These are phyloP conservation scores for Semnornis frantzii DNA, from an alignment of 2,113 vertebrate species.

Conservation along the genomic window DNA sequence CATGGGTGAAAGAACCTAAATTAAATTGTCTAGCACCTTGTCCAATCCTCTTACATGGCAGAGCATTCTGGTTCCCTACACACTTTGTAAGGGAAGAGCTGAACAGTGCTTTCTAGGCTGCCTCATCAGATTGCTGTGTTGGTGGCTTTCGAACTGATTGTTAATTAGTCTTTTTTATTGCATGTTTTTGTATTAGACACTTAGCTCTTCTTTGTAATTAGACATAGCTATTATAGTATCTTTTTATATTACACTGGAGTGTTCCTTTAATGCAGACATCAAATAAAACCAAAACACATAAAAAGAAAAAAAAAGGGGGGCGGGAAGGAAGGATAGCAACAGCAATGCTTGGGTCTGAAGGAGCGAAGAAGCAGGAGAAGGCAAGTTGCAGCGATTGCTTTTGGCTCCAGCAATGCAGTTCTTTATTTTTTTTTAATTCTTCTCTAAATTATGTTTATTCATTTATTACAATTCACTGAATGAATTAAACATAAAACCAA, in stretches of 20 bases:
- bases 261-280: slow-evolving; percentile 35
- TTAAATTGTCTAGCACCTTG: neutral
- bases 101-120: neutral
- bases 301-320: neutral
- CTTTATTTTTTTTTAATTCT: neutral
- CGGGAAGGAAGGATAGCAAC: neutral
- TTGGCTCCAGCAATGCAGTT: neutral
- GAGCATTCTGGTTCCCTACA: neutral
- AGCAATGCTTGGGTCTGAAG: neutral
- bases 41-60: neutral
- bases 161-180: slow-evolving; percentile 35
- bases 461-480: slow-evolving; percentile 24
- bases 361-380: neutral
- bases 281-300: slow-evolving; percentile 32
- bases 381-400: neutral
- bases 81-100: neutral
- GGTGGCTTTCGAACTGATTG: neutral
- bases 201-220: slow-evolving; percentile 54
- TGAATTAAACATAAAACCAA: slow-evolving; percentile 12
- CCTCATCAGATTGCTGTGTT: neutral
- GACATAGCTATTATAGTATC: neutral
- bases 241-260: slow-evolving; percentile 41
- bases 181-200: slow-evolving; percentile 17
- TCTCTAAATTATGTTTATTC: slow-evolving; percentile 25
- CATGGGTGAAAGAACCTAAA: neutral